Evolutionary conservation across 2,797 vertebrate genomes (phyloP).

Genomic region (Acanthurus leucopareius): DNA sequence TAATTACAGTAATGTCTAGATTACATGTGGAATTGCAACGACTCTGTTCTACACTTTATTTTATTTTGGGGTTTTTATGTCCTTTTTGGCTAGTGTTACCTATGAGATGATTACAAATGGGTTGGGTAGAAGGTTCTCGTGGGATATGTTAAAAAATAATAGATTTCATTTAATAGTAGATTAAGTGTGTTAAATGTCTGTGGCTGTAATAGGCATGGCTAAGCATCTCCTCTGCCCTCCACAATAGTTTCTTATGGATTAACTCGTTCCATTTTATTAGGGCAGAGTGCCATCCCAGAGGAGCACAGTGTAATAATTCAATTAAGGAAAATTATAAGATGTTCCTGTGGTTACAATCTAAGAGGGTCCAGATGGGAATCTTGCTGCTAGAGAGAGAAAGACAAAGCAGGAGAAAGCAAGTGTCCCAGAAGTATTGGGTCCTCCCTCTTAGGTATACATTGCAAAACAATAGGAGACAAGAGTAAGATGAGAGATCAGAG

Average conservation of each 20-base stretch:
- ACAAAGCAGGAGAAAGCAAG: slow-evolving; percentile 16
- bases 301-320: slow-evolving; percentile 80
- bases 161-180: slow-evolving; percentile 83
- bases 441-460: slow-evolving; percentile 47
- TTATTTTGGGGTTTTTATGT: neutral
- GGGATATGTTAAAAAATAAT: slow-evolving; percentile 79
- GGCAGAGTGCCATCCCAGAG: slow-evolving; percentile 63
- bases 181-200: slow-evolving; percentile 80
- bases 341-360: slow-evolving; percentile 68
- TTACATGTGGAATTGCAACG: slow-evolving; percentile 89
- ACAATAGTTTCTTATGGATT: slow-evolving; percentile 78
- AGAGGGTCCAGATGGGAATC: slow-evolving; percentile 60
- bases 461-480: slow-evolving; percentile 32
- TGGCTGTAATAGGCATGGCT: slow-evolving; percentile 79
- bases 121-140: slow-evolving; percentile 46
- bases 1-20: slow-evolving; percentile 88
- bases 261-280: slow-evolving; percentile 71
- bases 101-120: slow-evolving; percentile 74
- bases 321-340: slow-evolving; percentile 77
- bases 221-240: slow-evolving; percentile 72
- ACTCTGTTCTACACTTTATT: slow-evolving; percentile 62
- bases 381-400: slow-evolving; percentile 23
- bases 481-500: slow-evolving; percentile 49
- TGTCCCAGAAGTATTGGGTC: slow-evolving; percentile 34
- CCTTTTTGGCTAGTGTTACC: slow-evolving; percentile 67